Conservation (phyloP, 2,797 vertebrate species). For the Sphaeramia orbicularis region DNA sequence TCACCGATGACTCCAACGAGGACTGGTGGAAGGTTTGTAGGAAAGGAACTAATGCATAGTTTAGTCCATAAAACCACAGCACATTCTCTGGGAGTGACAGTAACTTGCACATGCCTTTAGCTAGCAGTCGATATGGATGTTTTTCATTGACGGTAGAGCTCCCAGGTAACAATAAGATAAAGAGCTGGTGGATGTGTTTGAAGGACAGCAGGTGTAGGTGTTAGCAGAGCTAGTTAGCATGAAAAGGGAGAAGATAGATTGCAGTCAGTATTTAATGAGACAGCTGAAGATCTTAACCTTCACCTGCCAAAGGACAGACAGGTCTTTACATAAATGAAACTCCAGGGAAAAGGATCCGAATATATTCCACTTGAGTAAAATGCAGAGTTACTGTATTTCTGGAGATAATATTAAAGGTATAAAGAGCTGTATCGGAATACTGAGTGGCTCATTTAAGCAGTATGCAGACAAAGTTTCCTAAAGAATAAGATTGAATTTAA, state of each 20-base stretch:
- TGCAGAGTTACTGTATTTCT: background rate
- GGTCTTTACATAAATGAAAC: slow-evolving; percentile 19
- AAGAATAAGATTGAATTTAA: background rate
- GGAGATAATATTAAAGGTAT: background rate
- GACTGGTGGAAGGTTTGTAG: slow-evolving; percentile 94
- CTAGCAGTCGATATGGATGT: background rate
- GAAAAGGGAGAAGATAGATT: slow-evolving; percentile 49
- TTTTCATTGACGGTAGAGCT: slow-evolving; percentile 23
- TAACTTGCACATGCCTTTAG: slow-evolving; percentile 4
- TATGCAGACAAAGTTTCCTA: too few species aligned
- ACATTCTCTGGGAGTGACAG: background rate
- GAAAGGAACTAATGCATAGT: background rate
- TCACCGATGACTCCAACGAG: slow-evolving; percentile 92
- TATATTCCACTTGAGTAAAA: background rate
- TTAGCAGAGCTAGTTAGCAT: slow-evolving; percentile 43
- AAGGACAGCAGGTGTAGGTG: slow-evolving; percentile 42
- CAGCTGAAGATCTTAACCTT: slow-evolving; percentile 51
- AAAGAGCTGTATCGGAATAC: background rate
- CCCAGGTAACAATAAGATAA: slow-evolving; percentile 17
- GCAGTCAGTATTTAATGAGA: slow-evolving; percentile 60
- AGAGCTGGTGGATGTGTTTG: slow-evolving; percentile 30
- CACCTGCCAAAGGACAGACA: slow-evolving; percentile 42
- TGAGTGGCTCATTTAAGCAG: background rate
- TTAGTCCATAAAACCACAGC: background rate
- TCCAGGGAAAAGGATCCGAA: slow-evolving; percentile 2